Conservation (phyloP, 2,797 vertebrate species). For the Macrochelys suwanniensis region DNA sequence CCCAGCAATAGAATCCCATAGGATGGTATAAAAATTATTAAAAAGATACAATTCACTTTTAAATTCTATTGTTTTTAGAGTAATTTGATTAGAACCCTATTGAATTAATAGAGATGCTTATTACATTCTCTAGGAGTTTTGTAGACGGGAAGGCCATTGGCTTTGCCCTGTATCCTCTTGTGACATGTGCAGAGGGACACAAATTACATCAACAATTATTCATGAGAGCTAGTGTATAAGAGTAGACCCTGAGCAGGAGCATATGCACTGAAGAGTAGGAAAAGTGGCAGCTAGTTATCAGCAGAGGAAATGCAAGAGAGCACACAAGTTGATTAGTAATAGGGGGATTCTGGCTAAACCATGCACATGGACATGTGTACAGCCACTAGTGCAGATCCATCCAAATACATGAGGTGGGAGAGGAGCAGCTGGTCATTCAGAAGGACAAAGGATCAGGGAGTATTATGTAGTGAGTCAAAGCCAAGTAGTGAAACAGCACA, state of each 20-base stretch:
- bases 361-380: too few relatives aligned
- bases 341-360: too few relatives aligned
- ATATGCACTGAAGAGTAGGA: not conserved
- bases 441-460: accelerated
- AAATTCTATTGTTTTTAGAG: not conserved
- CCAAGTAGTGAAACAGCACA: not conserved
- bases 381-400: too few relatives aligned
- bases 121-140: not conserved
- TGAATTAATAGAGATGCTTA: not conserved
- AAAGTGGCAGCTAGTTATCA: not conserved
- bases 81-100: not conserved
- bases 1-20: not conserved
- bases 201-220: not conserved
- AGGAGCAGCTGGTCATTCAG: accelerated
- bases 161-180: not conserved
- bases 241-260: not conserved
- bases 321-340: not conserved
- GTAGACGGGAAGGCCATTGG: not conserved
- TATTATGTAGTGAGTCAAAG: accelerated
- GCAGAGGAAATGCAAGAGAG: not conserved
- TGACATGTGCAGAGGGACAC: not conserved
- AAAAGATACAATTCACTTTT: not conserved
- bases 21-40: not conserved
- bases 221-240: not conserved
- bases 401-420: not conserved